Percentiles rank a stretch among this genome's conserved stretches.
These are phyloP conservation scores for Characodon lateralis DNA, from an alignment of 2,797 vertebrate species.

Conservation along the genomic window DNA sequence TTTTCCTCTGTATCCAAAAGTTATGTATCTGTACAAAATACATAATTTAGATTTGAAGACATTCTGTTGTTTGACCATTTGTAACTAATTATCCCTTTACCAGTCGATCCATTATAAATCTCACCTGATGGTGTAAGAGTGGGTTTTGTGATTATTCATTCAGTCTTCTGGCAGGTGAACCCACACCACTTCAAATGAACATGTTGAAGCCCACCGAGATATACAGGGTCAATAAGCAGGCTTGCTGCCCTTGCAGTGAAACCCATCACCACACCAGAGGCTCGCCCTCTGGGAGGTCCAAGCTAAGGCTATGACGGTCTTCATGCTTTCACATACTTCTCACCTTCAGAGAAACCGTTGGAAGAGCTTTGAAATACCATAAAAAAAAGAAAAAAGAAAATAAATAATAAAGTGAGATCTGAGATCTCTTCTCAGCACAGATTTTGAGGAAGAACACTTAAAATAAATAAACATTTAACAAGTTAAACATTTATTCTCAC, in stretches of 20 bases:
- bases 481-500: not conserved
- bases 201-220: slow-evolving; percentile 45
- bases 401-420: slow-evolving; percentile 12
- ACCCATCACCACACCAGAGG: slow-evolving; percentile 10
- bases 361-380: slow-evolving; percentile 24
- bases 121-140: slow-evolving; percentile 13
- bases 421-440: slow-evolving; percentile 14
- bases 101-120: slow-evolving; percentile 34
- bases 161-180: slow-evolving; percentile 40
- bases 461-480: slow-evolving; percentile 1
- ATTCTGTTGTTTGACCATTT: slow-evolving; percentile 12
- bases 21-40: not conserved
- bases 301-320: slow-evolving; percentile 52
- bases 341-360: slow-evolving; percentile 54
- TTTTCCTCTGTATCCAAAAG: not conserved
- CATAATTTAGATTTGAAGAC: not conserved
- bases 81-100: slow-evolving; percentile 29
- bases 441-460: not conserved
- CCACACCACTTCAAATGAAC: slow-evolving; percentile 49
- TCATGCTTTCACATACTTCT: slow-evolving; percentile 65
- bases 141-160: slow-evolving; percentile 41
- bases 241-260: slow-evolving; percentile 31
- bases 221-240: slow-evolving; percentile 54
- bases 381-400: not conserved
- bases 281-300: slow-evolving; percentile 65